Evolutionary conservation across 2,113 vertebrate genomes (phyloP), one percentile per base, ranked within the genome.

Genomic region (Cyanoliseus patagonus): DNA sequence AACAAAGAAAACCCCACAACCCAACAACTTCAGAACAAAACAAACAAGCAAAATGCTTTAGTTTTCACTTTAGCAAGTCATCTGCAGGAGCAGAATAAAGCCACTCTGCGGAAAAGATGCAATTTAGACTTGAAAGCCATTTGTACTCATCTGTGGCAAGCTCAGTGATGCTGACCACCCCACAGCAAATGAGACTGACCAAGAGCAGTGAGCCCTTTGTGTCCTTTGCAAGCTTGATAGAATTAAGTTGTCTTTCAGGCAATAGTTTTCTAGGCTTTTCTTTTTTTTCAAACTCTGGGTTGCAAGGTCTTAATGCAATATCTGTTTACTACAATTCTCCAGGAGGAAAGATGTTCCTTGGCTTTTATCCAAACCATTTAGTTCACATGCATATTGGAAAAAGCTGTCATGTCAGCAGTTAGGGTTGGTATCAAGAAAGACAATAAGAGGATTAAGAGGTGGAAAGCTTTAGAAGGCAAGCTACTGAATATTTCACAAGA

Each of bases 391-490:
- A 83, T 95, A 89, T 93, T 92, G 92, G 86, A 95, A 94, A 97
- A 94, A 95, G 70, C 74, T 91, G 91, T 96, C 86, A 87, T 64
- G 86, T 94, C 92, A 95, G 96, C 91, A 94, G 81, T 83, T 91
- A 85, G 79, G 86, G 70, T 85, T 96, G 91, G 77, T 92, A 95
- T 93, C 91, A 94, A 85, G 78, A 91, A 81, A 92, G 88, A 94
- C 94, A 97, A 95, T 94, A 86, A 91, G 77, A 91, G 86, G 77
- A 92, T 96, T 94, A 97, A 92, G 88, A 91, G 66, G 49, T 93
- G 52, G 87, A 89, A 95, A 91, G 81, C 41, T 94, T 87, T 68
- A 69, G 86, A 84, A 91, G 68, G 74, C 83, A 94, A 91, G 31
- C 74, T 92, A 77, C 78, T 95, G 93, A 94, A 96, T 91, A 96